A percentile compares a stretch with the other conserved stretches of the same genome.
These are phyloP conservation scores for Blastomussa wellsi DNA, from an alignment of 92 coral and sea anemone species.

Conservation along the genomic window DNA sequence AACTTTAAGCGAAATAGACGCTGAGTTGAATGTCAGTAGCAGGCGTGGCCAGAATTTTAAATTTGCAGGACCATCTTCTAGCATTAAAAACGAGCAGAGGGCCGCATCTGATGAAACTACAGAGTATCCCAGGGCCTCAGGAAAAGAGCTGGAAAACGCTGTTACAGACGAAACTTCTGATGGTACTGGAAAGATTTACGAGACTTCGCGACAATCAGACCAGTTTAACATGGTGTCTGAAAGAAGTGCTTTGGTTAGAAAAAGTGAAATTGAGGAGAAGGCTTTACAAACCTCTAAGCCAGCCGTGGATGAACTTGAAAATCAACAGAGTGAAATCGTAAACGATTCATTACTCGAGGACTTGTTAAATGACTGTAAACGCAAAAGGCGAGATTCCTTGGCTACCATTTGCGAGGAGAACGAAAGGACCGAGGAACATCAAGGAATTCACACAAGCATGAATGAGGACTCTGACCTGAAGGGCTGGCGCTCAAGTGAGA, in stretches of 20 bases:
- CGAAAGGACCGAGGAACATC: not conserved
- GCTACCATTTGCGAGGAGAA: slow-evolving; percentile 8
- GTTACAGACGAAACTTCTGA: not conserved
- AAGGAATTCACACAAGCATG: not conserved
- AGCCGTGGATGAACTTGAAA: not conserved
- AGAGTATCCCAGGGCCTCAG: not conserved
- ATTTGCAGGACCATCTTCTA: not conserved
- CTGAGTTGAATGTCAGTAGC: slow-evolving; percentile 1
- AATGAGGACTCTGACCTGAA: not conserved
- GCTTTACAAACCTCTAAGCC: not conserved
- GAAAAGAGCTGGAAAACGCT: not conserved
- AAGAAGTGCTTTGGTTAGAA: not conserved
- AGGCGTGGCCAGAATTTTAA: not conserved
- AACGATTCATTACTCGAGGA: slow-evolving; percentile 41
- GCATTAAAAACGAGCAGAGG: not conserved
- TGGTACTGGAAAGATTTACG: not conserved
- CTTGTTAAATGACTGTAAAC: slow-evolving; percentile 35
- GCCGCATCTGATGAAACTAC: not conserved
- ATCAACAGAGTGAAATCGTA: not conserved
- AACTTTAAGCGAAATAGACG: slow-evolving; percentile 16
- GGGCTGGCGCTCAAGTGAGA: no score
- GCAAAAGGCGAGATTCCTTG: slow-evolving; percentile 18
- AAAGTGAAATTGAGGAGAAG: not conserved
- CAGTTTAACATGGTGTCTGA: not conserved
- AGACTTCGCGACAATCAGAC: not conserved